phyloP scores from a whole-genome alignment of 2,113 vertebrate species.

The Otus sunia region DNA sequence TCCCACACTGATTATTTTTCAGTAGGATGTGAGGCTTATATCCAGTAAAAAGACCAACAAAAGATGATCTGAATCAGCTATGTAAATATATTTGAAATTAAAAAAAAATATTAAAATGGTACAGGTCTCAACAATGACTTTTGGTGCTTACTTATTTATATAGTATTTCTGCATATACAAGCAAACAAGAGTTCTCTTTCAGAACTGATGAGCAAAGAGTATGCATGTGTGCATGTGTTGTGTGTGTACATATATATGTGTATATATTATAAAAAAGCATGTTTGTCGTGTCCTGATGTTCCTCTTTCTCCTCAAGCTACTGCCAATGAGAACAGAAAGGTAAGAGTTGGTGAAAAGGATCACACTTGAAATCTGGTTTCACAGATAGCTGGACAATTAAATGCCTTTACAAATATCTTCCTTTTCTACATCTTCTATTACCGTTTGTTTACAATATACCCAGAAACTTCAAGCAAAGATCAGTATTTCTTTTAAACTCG shows the following conservation, averaged over 20 bases:
- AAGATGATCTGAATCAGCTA: not conserved
- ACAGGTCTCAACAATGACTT: not conserved
- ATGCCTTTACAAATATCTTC: not conserved
- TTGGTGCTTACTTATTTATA: not conserved
- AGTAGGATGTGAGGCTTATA: not conserved
- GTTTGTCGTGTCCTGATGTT: not conserved
- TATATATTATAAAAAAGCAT: not conserved
- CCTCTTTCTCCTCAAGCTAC: not conserved
- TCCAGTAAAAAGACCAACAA: not conserved
- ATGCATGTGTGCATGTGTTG: rapidly evolving
- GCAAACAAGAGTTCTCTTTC: not conserved
- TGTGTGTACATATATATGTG: not conserved
- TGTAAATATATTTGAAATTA: not conserved
- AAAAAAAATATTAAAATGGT: not conserved
- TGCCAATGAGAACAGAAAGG: not conserved
- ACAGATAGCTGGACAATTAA: not conserved
- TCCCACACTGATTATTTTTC: not conserved
- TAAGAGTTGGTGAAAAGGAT: not conserved
- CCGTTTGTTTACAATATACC: not conserved
- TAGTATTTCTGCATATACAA: not conserved
- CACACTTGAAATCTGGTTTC: not conserved
- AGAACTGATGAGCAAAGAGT: not conserved
- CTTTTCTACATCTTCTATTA: not conserved
- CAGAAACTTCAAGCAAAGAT: not conserved
- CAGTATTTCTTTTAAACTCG: not conserved